Evolutionary conservation across 2,797 vertebrate species (phyloP).

Genomic region (Lacerta bilineata): DNA sequence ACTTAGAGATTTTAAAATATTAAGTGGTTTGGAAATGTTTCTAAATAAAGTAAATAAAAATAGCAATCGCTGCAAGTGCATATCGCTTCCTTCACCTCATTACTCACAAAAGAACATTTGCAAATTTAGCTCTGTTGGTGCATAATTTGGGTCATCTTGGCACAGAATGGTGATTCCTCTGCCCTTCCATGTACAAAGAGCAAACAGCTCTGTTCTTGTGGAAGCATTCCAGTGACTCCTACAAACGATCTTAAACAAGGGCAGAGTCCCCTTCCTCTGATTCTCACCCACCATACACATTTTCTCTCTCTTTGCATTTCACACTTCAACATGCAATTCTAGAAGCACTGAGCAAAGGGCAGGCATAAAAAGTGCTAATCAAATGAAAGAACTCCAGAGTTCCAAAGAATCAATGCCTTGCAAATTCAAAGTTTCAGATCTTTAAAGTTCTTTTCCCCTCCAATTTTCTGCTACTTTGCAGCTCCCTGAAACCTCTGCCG

Average conservation of each 20-base stretch:
- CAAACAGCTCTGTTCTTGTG: background rate
- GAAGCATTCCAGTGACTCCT: background rate
- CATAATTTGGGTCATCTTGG: background rate
- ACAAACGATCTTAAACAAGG: too few species aligned
- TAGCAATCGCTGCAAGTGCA: background rate
- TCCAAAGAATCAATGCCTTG: background rate
- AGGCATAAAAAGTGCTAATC: background rate
- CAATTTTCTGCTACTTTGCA: background rate
- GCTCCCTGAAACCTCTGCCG: background rate
- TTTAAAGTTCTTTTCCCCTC: background rate
- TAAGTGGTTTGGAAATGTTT: too few species aligned
- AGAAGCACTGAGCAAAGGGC: background rate
- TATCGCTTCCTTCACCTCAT: background rate
- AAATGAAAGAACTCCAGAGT: background rate
- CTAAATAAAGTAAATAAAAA: background rate
- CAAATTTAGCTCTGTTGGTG: background rate
- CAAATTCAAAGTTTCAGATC: background rate
- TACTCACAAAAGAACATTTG: background rate
- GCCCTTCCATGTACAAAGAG: background rate
- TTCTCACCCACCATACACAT: too few species aligned
- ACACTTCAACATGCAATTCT: background rate
- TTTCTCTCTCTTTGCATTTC: background rate
- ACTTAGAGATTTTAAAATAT: too few species aligned
- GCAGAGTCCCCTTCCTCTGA: too few species aligned
- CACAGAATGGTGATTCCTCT: background rate